These are phyloP conservation scores for Parazoanthus atlanticus DNA, from an alignment of 92 coral and sea anemone genomes.

Conservation along the genomic window DNA sequence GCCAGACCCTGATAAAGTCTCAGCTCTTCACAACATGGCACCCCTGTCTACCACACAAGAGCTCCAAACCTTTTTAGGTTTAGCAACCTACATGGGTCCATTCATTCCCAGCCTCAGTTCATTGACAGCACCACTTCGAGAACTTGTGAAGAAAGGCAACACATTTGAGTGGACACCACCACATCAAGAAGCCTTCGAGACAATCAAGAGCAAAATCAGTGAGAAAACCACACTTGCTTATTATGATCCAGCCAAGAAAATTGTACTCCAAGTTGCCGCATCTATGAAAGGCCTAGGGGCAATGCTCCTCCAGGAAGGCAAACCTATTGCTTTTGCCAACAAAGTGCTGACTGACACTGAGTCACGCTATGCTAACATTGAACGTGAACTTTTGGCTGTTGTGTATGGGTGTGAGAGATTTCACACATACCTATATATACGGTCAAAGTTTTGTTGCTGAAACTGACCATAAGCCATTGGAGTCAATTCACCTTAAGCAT, in stretches of 20 bases:
- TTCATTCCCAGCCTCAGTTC: constrained; percentile 68
- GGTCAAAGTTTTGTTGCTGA: too few species aligned
- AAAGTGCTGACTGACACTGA: constrained; percentile 14
- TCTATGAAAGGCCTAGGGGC: constrained; percentile 12
- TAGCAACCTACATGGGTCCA: constrained; percentile 66
- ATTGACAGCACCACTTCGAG: too few species aligned
- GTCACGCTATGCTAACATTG: constrained; percentile 8
- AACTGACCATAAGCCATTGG: too few species aligned
- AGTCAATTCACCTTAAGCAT: too few species aligned
- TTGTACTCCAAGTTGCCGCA: background rate
- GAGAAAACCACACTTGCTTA: background rate
- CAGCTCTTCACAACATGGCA: too few species aligned
- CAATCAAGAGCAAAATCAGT: constrained; percentile 5
- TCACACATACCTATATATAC: background rate
- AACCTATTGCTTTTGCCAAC: constrained; percentile 6
- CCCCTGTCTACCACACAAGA: constrained; percentile 52
- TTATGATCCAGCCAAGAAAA: constrained; percentile 2
- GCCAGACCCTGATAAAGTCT: too few species aligned
- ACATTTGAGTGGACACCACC: constrained; percentile 5
- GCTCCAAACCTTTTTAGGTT: constrained; percentile 60
- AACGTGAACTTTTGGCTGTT: too few species aligned
- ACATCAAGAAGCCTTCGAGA: background rate
- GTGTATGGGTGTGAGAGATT: too few species aligned
- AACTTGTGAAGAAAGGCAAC: too few species aligned
- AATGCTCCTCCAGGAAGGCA: background rate